A percentile compares a stretch with the other conserved stretches of the same genome.
These are phyloP conservation scores for Glomeris marginata DNA, from an alignment of 2,888 invertebrate genomes.

Conservation along the genomic window DNA sequence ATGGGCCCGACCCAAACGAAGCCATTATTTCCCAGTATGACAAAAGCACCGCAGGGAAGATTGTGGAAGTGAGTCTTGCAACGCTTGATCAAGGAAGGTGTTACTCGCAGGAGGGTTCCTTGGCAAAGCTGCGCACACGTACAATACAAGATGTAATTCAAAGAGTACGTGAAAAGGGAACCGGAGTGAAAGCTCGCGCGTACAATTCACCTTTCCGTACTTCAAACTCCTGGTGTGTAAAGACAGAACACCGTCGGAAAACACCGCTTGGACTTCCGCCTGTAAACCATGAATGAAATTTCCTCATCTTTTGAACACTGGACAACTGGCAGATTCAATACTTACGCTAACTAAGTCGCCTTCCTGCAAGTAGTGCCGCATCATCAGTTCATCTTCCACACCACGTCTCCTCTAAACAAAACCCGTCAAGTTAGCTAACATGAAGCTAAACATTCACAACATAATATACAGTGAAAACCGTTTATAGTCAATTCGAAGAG, in stretches of 20 bases:
- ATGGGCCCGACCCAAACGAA: slow-evolving; percentile 81
- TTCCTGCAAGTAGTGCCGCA: slow-evolving; percentile 85
- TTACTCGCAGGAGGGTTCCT: slow-evolving; percentile 76
- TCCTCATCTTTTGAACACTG: neutral
- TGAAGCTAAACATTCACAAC: too few relatives aligned
- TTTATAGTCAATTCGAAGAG: too few relatives aligned
- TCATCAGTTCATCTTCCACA: slow-evolving; percentile 93
- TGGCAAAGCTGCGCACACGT: slow-evolving; percentile 50
- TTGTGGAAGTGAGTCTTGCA: slow-evolving; percentile 94
- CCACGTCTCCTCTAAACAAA: slow-evolving; percentile 58
- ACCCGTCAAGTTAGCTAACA: too few relatives aligned
- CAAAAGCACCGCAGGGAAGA: slow-evolving; percentile 73
- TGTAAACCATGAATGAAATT: slow-evolving; percentile 14
- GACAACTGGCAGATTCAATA: slow-evolving; percentile 13
- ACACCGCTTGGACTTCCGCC: slow-evolving; percentile 86
- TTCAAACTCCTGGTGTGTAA: slow-evolving; percentile 90
- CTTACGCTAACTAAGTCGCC: slow-evolving; percentile 83
- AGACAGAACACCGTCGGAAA: slow-evolving; percentile 77
- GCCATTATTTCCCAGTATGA: slow-evolving; percentile 93
- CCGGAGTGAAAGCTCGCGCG: neutral
- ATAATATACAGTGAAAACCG: too few relatives aligned
- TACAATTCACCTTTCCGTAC: slow-evolving; percentile 68
- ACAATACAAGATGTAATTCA: neutral
- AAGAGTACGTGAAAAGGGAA: neutral
- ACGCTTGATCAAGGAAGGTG: slow-evolving; percentile 76